These are phyloP conservation scores for Lithobates pipiens DNA, from an alignment of 2,797 vertebrate species.

Conservation along the genomic window DNA sequence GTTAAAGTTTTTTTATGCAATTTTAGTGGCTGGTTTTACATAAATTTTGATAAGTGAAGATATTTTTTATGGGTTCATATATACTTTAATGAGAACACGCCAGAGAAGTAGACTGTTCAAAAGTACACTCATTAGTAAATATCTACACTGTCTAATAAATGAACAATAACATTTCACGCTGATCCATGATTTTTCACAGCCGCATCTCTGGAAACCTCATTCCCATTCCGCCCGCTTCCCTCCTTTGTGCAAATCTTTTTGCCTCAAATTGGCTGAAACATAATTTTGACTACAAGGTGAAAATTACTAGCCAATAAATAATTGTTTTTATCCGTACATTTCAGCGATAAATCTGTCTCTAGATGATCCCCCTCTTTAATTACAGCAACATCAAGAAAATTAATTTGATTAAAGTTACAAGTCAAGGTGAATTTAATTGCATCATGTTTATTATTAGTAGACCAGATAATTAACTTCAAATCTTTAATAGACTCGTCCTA, in stretches of 20 bases:
- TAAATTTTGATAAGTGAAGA: no score
- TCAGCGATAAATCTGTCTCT: slow-evolving; percentile 58
- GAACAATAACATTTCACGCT: no score
- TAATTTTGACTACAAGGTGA: slow-evolving; percentile 44
- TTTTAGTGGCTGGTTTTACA: no score
- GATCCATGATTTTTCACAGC: background rate
- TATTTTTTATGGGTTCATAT: no score
- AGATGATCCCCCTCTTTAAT: slow-evolving; percentile 58
- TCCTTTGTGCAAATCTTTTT: slow-evolving; percentile 9
- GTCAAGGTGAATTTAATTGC: slow-evolving; percentile 62
- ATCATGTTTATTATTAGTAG: slow-evolving; percentile 61
- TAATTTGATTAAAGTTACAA: slow-evolving; percentile 62
- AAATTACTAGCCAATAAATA: slow-evolving; percentile 55
- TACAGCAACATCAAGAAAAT: slow-evolving; percentile 59
- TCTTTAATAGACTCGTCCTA: slow-evolving; percentile 52
- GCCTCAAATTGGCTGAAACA: slow-evolving; percentile 40
- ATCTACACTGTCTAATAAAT: no score
- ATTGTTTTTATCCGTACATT: slow-evolving; percentile 55
- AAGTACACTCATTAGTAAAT: no score
- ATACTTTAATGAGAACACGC: no score
- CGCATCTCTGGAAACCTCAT: background rate
- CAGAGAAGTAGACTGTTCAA: no score
- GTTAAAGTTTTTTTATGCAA: no score
- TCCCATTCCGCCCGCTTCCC: background rate
- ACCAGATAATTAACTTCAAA: slow-evolving; percentile 55